These are phyloP conservation scores for Tipula unca DNA, from an alignment of 2,888 invertebrate genomes.

Conservation along the genomic window DNA sequence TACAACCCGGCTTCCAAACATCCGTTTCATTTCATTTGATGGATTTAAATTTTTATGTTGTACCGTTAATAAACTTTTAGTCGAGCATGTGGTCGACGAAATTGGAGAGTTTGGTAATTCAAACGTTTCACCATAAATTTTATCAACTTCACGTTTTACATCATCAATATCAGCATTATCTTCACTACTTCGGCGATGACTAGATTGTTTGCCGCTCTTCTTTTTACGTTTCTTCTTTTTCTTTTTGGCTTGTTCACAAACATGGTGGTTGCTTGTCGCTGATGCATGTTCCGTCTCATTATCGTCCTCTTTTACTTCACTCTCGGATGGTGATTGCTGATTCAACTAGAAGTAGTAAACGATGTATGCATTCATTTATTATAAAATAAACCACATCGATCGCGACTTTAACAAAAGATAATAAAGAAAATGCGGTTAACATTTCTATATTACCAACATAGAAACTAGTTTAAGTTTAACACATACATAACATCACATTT, in stretches of 20 bases:
- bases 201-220: conserved; percentile 47
- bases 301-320: conserved; percentile 61
- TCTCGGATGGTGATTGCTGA: conserved; percentile 57
- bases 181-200: conserved; percentile 48
- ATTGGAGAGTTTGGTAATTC: conserved; percentile 27
- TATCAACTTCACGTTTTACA: conserved; percentile 49
- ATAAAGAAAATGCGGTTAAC: too few relatives aligned
- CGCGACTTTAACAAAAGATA: too few relatives aligned
- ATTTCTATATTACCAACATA: too few relatives aligned
- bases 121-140: conserved; percentile 51
- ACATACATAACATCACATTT: too few relatives aligned
- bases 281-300: conserved; percentile 53
- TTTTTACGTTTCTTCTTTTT: conserved; percentile 59
- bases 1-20: conserved; percentile 71
- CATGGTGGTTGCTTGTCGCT: conserved; percentile 44
- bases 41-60: conserved; percentile 67
- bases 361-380: neutral
- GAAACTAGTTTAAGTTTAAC: too few relatives aligned
- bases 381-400: too few relatives aligned
- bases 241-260: conserved; percentile 45
- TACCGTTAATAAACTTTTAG: conserved; percentile 50
- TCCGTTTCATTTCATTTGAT: conserved; percentile 69
- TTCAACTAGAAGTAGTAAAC: conserved; percentile 45
- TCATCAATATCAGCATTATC: conserved; percentile 48
- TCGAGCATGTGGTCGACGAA: conserved; percentile 26